phyloP scores from a whole-genome alignment of 2,797 vertebrate species.

The Cossypha niveicapilla region DNA sequence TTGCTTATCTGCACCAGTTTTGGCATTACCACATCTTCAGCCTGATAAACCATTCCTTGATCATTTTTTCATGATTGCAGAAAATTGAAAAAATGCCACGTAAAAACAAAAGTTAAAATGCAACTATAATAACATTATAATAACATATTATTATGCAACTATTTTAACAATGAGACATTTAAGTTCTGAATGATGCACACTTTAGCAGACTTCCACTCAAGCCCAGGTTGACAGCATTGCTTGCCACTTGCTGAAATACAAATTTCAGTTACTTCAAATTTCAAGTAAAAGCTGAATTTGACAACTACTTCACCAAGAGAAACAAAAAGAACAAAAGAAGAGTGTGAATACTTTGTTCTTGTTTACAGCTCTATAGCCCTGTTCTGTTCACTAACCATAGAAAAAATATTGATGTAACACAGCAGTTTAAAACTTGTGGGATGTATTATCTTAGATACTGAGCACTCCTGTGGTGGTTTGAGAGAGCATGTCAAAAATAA shows the following conservation, averaged over 20 bases:
- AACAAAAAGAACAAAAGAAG: background rate
- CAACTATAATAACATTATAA: background rate
- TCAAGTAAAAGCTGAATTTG: background rate
- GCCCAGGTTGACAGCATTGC: background rate
- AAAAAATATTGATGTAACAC: background rate
- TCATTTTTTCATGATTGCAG: rapidly evolving
- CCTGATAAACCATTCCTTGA: background rate
- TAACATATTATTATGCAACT: background rate
- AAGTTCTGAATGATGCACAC: background rate
- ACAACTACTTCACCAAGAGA: background rate
- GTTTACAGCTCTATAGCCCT: background rate
- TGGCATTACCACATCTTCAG: background rate
- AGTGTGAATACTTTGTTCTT: background rate
- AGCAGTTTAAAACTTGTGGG: background rate
- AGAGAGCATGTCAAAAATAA: background rate
- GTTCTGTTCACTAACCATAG: background rate
- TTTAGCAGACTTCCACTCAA: background rate
- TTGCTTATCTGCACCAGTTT: background rate
- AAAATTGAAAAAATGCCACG: background rate
- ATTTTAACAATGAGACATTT: background rate
- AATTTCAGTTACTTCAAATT: background rate
- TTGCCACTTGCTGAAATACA: background rate
- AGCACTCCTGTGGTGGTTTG: background rate
- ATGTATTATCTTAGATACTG: background rate
- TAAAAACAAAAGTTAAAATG: background rate